phyloP scores from a whole-genome alignment of 2,797 vertebrate species.

The Acanthurus lineatus region DNA sequence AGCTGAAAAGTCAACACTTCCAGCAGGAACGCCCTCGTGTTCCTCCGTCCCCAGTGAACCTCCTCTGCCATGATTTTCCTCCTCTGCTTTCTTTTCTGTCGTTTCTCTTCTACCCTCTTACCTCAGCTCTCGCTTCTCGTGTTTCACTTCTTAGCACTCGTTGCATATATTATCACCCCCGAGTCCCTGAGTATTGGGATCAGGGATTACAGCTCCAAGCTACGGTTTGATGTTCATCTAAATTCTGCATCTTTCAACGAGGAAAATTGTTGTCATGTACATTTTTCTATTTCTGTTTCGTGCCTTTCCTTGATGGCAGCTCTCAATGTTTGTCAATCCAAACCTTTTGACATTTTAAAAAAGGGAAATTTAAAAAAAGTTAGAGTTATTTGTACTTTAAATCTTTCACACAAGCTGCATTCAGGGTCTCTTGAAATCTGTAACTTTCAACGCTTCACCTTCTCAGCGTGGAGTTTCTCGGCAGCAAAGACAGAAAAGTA shows the following conservation, averaged over 20 bases:
- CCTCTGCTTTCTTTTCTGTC: slow-evolving; percentile 17
- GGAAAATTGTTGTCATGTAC: not conserved
- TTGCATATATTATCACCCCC: slow-evolving; percentile 24
- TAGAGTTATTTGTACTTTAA: not conserved
- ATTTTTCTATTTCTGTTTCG: not conserved
- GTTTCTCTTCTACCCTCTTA: slow-evolving; percentile 16
- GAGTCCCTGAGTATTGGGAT: slow-evolving; percentile 3
- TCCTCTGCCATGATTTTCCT: not conserved
- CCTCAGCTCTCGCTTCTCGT: not conserved
- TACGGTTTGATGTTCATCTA: slow-evolving; percentile 5
- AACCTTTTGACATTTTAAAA: not conserved
- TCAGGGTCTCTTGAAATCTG: slow-evolving; percentile 2
- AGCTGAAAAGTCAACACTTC: slow-evolving; percentile 30
- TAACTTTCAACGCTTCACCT: not conserved
- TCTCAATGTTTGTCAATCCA: not conserved
- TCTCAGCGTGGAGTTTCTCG: too few species aligned
- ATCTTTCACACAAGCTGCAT: not conserved
- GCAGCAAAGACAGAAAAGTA: not conserved
- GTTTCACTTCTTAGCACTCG: not conserved
- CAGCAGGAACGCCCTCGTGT: not conserved
- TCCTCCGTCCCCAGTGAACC: slow-evolving; percentile 21
- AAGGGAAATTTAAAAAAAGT: not conserved
- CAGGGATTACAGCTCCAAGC: not conserved
- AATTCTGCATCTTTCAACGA: slow-evolving; percentile 2
- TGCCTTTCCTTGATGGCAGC: not conserved